Conservation (phyloP, 2,797 vertebrate genomes). For the Pteropus rufus region DNA sequence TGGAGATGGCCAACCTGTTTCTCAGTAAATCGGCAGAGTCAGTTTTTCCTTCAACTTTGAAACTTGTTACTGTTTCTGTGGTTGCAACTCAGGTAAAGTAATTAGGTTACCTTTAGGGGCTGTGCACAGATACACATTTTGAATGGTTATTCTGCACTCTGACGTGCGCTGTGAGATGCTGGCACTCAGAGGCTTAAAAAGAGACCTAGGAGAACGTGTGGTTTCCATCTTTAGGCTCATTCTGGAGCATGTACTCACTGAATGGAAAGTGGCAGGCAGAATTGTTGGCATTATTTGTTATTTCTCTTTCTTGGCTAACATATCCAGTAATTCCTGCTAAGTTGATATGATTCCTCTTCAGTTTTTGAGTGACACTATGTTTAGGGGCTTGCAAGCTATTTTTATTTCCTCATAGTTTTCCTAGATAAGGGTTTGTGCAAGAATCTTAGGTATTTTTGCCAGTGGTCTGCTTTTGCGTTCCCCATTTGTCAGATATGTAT, state of each 20-base stretch:
- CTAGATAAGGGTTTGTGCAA: constrained; percentile 1
- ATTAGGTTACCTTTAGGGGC: not conserved
- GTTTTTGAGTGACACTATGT: not conserved
- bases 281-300: not conserved
- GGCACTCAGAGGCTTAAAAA: not conserved
- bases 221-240: not conserved
- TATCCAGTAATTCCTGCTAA: not conserved
- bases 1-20: not conserved
- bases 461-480: not conserved
- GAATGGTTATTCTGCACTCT: not conserved
- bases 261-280: not conserved
- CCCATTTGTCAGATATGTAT: not conserved
- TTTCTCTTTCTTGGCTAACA: not conserved
- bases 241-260: not conserved
- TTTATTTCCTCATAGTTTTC: not conserved
- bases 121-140: not conserved
- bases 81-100: not conserved
- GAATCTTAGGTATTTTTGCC: not conserved
- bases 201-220: not conserved
- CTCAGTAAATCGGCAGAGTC: not conserved
- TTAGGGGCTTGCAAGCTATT: not conserved
- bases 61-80: constrained; percentile 16
- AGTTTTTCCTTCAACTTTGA: not conserved
- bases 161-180: not conserved
- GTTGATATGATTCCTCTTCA: not conserved